Percentiles rank a stretch among this genome's conserved stretches.
phyloP scores from a whole-genome alignment of 2,888 invertebrate genomes.

The Sepiola atlantica region DNA sequence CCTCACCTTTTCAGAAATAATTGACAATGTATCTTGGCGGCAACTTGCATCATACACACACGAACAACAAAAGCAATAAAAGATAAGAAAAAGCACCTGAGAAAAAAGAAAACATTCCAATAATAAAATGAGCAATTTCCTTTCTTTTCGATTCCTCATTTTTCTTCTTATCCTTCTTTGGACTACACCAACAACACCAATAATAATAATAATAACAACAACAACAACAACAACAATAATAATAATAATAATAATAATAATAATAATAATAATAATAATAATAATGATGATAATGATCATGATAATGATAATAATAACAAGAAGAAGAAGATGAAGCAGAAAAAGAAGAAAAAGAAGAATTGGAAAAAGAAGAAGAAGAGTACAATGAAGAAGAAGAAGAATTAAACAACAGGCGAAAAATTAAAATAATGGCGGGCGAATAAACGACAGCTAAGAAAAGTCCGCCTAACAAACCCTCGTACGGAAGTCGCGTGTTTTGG shows the following conservation, averaged over 20 bases:
- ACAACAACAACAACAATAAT: not conserved
- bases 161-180: too few species aligned
- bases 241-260: not conserved
- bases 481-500: not conserved
- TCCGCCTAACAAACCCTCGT: not conserved
- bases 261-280: not conserved
- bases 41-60: not conserved
- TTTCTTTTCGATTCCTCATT: not conserved
- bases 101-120: not conserved
- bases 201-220: too few species aligned
- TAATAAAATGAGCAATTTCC: not conserved
- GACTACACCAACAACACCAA: too few species aligned
- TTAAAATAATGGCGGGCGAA: not conserved
- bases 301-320: too few species aligned
- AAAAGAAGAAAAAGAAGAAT: too few species aligned
- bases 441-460: not conserved
- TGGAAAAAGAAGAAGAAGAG: too few species aligned
- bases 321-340: too few species aligned
- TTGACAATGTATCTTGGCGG: not conserved
- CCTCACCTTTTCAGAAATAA: not conserved
- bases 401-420: too few species aligned
- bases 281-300: not conserved
- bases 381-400: too few species aligned
- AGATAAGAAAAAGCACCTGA: not conserved
- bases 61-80: not conserved